Conservation (phyloP, 2,797 vertebrate genomes). For the Coregonus sp. region DNA sequence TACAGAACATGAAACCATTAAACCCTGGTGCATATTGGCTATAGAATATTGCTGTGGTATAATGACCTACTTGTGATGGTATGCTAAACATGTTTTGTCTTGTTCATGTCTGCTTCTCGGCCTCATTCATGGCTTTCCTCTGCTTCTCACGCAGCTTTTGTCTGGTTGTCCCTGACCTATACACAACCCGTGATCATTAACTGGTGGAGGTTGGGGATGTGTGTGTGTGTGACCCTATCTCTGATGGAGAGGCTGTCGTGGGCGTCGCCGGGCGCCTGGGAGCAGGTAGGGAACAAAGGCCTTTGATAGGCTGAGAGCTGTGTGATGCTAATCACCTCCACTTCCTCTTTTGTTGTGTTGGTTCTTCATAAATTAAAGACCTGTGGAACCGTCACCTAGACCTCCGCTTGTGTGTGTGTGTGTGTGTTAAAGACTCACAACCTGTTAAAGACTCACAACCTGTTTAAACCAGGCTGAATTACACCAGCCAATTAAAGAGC, state of each 20-base stretch:
- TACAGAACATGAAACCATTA: not conserved
- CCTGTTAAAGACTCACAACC: no score
- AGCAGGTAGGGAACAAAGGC: constrained; percentile 26
- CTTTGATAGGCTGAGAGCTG: constrained; percentile 13
- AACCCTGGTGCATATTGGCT: not conserved
- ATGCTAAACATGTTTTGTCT: not conserved
- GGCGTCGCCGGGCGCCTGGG: no score
- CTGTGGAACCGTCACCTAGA: not conserved
- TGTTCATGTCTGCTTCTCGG: not conserved
- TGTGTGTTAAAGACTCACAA: no score
- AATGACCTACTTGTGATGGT: not conserved
- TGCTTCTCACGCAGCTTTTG: not conserved
- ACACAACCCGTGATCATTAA: constrained; percentile 6
- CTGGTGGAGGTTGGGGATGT: not conserved
- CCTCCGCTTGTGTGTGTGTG: not conserved
- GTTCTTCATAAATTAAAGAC: not conserved
- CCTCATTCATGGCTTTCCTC: no score
- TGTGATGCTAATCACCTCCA: constrained; percentile 21
- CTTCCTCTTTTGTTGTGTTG: not conserved
- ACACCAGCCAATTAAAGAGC: no score
- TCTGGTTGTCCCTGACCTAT: not conserved
- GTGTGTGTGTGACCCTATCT: not conserved
- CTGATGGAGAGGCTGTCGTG: not conserved
- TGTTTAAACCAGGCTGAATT: no score
- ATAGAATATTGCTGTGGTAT: no score